Conservation (phyloP, 2,888 invertebrate species). For the Lithophane semibrunnea region DNA sequence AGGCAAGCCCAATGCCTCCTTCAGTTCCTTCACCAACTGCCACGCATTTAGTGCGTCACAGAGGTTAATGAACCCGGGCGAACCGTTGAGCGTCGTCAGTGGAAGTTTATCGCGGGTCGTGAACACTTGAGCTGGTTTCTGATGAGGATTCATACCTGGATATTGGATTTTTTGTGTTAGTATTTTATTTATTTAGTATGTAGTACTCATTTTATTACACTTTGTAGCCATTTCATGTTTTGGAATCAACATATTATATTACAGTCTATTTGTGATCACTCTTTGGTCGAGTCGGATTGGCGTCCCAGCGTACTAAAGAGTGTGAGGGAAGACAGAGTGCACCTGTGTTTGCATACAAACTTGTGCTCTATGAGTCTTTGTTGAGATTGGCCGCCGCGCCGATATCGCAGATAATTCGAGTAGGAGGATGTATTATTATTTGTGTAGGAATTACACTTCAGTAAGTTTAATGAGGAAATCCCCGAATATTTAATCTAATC, state of each 20-base stretch:
- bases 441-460: neutral
- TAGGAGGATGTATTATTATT: neutral
- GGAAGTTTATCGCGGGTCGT: slow-evolving; percentile 95
- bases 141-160: slow-evolving; percentile 98
- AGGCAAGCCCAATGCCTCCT: slow-evolving; percentile 94
- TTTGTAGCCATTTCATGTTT: neutral
- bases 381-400: neutral
- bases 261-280: neutral
- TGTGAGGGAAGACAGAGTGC: neutral
- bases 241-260: neutral
- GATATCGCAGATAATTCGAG: neutral
- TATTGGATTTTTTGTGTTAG: neutral
- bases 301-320: neutral
- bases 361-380: neutral
- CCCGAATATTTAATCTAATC: neutral
- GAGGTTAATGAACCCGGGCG: slow-evolving; percentile 99
- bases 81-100: slow-evolving; percentile 96
- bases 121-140: slow-evolving; percentile 98
- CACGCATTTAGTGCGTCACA: slow-evolving; percentile 99
- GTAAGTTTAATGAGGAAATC: too few species aligned
- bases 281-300: neutral
- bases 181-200: neutral
- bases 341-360: neutral
- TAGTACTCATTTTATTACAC: slow-evolving; percentile 1
- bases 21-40: slow-evolving; percentile 98